phyloP scores from a whole-genome alignment of 2,888 invertebrate species.

The Mylabris sibirica region DNA sequence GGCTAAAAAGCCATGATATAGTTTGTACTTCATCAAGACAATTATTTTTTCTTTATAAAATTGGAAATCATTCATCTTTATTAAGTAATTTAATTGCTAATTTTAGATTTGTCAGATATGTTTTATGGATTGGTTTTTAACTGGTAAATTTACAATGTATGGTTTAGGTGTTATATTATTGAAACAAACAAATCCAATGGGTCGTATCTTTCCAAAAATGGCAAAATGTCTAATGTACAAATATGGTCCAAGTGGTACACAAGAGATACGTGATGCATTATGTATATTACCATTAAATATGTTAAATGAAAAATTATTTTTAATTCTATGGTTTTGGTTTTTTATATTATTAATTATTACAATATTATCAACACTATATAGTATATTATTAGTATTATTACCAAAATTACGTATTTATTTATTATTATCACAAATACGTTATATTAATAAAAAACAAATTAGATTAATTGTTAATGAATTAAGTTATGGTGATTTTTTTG shows the following conservation, averaged over 20 bases:
- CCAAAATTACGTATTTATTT: conserved; percentile 69
- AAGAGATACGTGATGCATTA: conserved; percentile 68
- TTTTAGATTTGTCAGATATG: conserved; percentile 74
- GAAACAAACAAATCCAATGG: conserved; percentile 67
- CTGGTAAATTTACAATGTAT: conserved; percentile 69
- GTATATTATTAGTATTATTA: conserved; percentile 66
- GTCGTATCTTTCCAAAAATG: conserved; percentile 72
- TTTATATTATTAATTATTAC: conserved; percentile 70
- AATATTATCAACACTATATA: conserved; percentile 71
- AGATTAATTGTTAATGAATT: conserved; percentile 63
- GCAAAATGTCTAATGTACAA: conserved; percentile 70
- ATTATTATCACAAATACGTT: conserved; percentile 69
- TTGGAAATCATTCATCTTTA: too few relatives aligned
- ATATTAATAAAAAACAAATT: conserved; percentile 63
- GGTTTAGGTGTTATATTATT: conserved; percentile 65
- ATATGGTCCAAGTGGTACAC: conserved; percentile 68
- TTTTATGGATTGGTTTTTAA: conserved; percentile 71
- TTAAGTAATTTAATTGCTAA: conserved; percentile 55
- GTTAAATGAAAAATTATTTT: conserved; percentile 81
- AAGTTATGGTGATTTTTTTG: conserved; percentile 79
- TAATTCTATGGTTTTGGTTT: conserved; percentile 80
- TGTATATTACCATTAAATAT: conserved; percentile 82
- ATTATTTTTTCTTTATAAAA: too few relatives aligned
- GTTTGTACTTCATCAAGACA: too few relatives aligned
- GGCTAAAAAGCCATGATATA: too few relatives aligned